Base-by-base conservation (phyloP, 1,140 invertebrate species). In the Dufourea novaeangliae region DNA sequence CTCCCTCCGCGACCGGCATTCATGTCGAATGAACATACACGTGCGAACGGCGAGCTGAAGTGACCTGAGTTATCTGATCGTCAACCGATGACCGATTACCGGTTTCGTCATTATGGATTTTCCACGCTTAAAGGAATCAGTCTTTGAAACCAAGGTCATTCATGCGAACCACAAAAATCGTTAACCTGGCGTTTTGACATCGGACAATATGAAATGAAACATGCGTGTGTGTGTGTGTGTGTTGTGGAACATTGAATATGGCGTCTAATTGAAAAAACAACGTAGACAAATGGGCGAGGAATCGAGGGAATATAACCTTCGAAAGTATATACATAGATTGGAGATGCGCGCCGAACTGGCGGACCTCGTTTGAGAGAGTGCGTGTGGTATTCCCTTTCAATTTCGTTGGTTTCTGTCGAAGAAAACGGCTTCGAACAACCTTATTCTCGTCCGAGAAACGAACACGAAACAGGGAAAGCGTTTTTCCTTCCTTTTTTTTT, bases 101-200 rank as follows among this genome's bases (percentile, higher is more conserved):
- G 4, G 32, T 57, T 57, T 62, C 39, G 50, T 34, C 44, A 57
- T 39, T 41, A 27, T 29, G n/a, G 39, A 10, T 17, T 25, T 77
- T 56, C 44, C 34, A 25, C 39, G 22, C 57, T 72, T 85, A 76
- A 78, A 79, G 67, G 69, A 79, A 87, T 87, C 86, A 87, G 81
- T 87, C 86, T 85, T 87, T 71, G 39, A 59, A 50, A 87, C 74
- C 79, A 34, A 67, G 74, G 69, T 57, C 37, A 52, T 59, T 39
- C 59, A 22, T n/a, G n/a, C n/a, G 39, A 82, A 64, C 20, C 50
- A 73, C 56, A 50, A 41, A 44, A 77, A 39, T 69, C 12, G 14
- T 25, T 44, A 52, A 71, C 63, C n/a, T 64, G 52, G 39, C 32
- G 56, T 66, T 41, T 54, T 22, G 44, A 72, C 77, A 56, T 7